These are phyloP conservation scores for Pseudomugil gertrudae DNA, from an alignment of 2,797 vertebrate genomes.

Conservation along the genomic window DNA sequence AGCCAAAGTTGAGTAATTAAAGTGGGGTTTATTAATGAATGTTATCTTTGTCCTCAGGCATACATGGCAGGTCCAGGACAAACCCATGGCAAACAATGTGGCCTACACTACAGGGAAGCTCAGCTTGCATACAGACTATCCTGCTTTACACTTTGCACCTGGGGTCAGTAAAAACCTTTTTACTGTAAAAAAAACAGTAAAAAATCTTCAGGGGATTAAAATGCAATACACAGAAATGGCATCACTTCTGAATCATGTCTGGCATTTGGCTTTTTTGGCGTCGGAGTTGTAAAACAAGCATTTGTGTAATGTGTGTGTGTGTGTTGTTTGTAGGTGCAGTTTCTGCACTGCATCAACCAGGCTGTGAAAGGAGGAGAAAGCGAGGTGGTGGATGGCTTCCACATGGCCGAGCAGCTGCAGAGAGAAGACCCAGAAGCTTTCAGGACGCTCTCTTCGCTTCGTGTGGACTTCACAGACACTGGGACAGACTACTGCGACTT, in stretches of 20 bases:
- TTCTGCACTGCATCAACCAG: slow-evolving; percentile 92
- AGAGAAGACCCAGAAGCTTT: slow-evolving; percentile 88
- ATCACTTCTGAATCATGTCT: slow-evolving; percentile 6
- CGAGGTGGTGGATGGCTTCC: slow-evolving; percentile 91
- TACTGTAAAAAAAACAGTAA: background rate
- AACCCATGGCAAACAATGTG: slow-evolving; percentile 91
- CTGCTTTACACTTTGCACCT: slow-evolving; percentile 89
- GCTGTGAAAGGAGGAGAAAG: slow-evolving; percentile 89
- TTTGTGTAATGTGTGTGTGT: slow-evolving; percentile 21
- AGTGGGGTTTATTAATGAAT: slow-evolving; percentile 39
- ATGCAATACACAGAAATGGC: slow-evolving; percentile 5
- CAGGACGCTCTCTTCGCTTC: slow-evolving; percentile 83
- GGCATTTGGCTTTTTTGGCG: slow-evolving; percentile 8
- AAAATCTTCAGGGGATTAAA: slow-evolving; percentile 6
- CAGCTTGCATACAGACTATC: slow-evolving; percentile 93
- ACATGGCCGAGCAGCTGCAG: slow-evolving; percentile 83
- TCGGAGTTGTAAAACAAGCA: slow-evolving; percentile 17
- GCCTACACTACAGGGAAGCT: slow-evolving; percentile 92
- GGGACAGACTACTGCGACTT: slow-evolving; percentile 94
- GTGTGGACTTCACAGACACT: slow-evolving; percentile 89
- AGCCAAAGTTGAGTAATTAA: slow-evolving; percentile 51
- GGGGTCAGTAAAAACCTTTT: slow-evolving; percentile 86
- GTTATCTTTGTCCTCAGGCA: slow-evolving; percentile 80
- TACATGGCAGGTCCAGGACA: slow-evolving; percentile 97
- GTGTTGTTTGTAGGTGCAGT: slow-evolving; percentile 85